phyloP scores from a whole-genome alignment of 2,888 invertebrate species.

The Crocallis elinguaria region DNA sequence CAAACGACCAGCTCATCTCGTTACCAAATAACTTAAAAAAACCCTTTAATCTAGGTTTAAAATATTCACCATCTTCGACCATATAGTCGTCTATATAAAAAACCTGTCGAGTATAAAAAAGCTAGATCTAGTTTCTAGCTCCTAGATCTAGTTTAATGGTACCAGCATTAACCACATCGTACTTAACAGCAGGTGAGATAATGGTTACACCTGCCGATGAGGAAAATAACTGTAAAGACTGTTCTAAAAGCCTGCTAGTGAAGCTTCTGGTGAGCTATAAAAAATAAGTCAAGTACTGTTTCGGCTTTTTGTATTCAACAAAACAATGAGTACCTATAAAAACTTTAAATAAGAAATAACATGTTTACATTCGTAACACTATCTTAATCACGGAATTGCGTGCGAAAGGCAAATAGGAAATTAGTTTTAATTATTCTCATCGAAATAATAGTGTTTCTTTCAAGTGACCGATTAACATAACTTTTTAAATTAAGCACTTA shows the following conservation, averaged over 20 bases:
- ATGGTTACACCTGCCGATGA: background rate
- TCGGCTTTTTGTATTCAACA: background rate
- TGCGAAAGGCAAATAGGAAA: conserved; percentile 35
- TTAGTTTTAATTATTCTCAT: conserved; percentile 38
- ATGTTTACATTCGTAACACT: conserved; percentile 31
- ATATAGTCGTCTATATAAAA: no score
- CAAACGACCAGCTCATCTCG: no score
- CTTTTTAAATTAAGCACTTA: conserved; percentile 13
- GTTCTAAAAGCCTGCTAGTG: no score
- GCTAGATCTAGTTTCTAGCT: no score
- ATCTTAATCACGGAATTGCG: conserved; percentile 40
- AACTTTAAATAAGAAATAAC: conserved; percentile 23
- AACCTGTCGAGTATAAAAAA: no score
- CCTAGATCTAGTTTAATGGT: no score
- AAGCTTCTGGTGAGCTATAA: background rate
- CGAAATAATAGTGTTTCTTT: conserved; percentile 27
- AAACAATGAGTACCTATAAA: background rate
- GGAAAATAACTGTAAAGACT: background rate
- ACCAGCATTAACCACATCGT: no score
- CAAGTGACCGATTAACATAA: conserved; percentile 22
- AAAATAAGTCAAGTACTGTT: background rate
- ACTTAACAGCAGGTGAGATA: no score
- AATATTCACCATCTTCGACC: no score
- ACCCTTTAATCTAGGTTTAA: no score
- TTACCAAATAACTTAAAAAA: no score